These are phyloP conservation scores for Drosophila bifasciata DNA, from an alignment of 1,140 invertebrate genomes.

Conservation along the genomic window DNA sequence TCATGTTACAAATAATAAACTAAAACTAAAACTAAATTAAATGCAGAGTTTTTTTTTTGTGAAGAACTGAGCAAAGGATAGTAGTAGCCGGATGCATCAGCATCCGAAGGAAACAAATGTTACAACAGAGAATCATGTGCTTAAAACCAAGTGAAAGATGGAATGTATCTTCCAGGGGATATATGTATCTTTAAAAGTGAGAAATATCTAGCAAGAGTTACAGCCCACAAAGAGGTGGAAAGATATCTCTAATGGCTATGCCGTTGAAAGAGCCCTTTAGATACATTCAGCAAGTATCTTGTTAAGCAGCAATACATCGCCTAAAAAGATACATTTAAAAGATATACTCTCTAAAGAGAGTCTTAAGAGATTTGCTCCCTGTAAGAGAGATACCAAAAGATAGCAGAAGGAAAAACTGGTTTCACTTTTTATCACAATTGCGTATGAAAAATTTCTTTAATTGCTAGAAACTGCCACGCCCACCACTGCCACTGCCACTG, in stretches of 20 bases:
- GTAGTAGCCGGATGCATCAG: constrained; percentile 1
- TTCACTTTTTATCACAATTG: constrained; percentile 84
- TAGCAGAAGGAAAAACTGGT: constrained; percentile 12
- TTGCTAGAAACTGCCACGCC: constrained; percentile 79
- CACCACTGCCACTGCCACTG: constrained; percentile 30
- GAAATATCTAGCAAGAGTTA: not conserved
- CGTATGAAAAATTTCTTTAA: constrained; percentile 84
- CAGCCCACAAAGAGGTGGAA: constrained; percentile 2
- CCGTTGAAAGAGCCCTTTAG: not conserved
- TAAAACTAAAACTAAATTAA: constrained; percentile 46
- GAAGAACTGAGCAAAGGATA: constrained; percentile 39
- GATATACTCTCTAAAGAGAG: too few species aligned
- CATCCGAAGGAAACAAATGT: constrained; percentile 73
- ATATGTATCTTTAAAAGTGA: not conserved
- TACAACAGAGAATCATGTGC: constrained; percentile 68
- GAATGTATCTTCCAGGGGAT: constrained; percentile 6
- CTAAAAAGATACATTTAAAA: too few species aligned
- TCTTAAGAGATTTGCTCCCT: too few species aligned
- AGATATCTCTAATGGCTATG: too few species aligned
- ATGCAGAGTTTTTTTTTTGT: constrained; percentile 55
- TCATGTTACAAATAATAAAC: constrained; percentile 24
- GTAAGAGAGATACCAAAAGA: not conserved
- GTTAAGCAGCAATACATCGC: too few species aligned
- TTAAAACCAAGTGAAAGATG: constrained; percentile 17
- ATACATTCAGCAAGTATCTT: too few species aligned